Evolutionary conservation across 1,140 invertebrate genomes (phyloP).

Genomic region (Gryon sp.): DNA sequence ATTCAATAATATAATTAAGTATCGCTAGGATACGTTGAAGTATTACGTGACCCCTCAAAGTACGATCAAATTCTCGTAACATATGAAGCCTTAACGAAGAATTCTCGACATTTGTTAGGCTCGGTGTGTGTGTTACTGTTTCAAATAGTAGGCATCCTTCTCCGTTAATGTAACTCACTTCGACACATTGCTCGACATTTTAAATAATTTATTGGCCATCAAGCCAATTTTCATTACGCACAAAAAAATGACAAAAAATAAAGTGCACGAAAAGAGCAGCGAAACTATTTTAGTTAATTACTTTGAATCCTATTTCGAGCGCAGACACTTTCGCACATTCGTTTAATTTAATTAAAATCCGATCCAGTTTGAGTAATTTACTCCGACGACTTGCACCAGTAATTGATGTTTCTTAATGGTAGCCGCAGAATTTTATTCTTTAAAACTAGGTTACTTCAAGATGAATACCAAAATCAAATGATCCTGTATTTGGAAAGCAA

Average conservation of each 20-base stretch:
- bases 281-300: conserved; percentile 40
- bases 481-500: conserved; percentile 4
- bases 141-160: too few relatives aligned
- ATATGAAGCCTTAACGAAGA: conserved; percentile 22
- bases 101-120: conserved; percentile 33
- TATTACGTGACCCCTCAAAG: conserved; percentile 32
- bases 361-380: conserved; percentile 52
- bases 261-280: background rate
- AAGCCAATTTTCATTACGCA: conserved; percentile 14
- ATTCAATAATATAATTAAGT: conserved; percentile 41
- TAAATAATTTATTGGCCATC: conserved; percentile 30
- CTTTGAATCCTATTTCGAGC: conserved; percentile 21
- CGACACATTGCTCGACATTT: conserved; percentile 6
- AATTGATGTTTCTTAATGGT: conserved; percentile 46
- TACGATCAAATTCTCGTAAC: conserved; percentile 36
- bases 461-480: conserved; percentile 21
- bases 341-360: conserved; percentile 58
- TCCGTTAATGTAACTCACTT: conserved; percentile 14
- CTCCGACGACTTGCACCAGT: conserved; percentile 24
- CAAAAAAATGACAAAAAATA: conserved; percentile 13
- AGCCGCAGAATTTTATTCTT: conserved; percentile 20
- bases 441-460: conserved; percentile 8
- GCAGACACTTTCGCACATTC: conserved; percentile 46
- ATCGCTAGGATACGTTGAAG: conserved; percentile 33
- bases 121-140: too few relatives aligned